These are phyloP conservation scores for Lonchura striata DNA, from an alignment of 2,113 vertebrate genomes.

Conservation along the genomic window DNA sequence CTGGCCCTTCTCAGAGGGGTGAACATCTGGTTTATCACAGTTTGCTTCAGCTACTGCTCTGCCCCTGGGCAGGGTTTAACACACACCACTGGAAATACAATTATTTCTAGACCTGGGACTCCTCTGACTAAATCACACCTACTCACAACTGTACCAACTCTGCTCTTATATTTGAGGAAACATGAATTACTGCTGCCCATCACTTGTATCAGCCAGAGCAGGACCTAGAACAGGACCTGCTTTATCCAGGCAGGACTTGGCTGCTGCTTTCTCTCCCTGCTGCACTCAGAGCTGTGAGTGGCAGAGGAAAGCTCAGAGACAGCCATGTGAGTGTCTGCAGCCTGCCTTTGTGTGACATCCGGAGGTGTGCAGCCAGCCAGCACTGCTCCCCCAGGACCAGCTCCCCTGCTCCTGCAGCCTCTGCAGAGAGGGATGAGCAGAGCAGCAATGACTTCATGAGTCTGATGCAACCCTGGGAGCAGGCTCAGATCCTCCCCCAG, in stretches of 20 bases:
- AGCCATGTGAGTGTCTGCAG: neutral
- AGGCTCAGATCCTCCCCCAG: neutral
- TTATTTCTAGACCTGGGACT: neutral
- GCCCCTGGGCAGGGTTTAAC: neutral
- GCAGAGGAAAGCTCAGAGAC: neutral
- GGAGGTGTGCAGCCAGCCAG: neutral
- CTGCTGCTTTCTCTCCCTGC: neutral
- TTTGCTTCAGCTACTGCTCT: neutral
- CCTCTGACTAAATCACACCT: neutral
- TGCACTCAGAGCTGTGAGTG: neutral
- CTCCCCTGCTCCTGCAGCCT: neutral
- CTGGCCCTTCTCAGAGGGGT: neutral
- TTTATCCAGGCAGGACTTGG: neutral
- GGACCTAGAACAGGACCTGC: neutral
- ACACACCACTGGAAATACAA: neutral
- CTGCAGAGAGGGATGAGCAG: neutral
- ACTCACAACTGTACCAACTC: neutral
- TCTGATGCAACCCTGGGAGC: conserved; percentile 47
- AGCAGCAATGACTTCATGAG: conserved; percentile 44
- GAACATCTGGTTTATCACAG: neutral
- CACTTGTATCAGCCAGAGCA: neutral
- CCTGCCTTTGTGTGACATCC: neutral
- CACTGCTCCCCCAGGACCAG: neutral
- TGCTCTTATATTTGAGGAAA: neutral
- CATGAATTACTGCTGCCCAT: too few species aligned